These are phyloP conservation scores for Mylabris sibirica DNA, from an alignment of 2,888 invertebrate species.

Conservation along the genomic window DNA sequence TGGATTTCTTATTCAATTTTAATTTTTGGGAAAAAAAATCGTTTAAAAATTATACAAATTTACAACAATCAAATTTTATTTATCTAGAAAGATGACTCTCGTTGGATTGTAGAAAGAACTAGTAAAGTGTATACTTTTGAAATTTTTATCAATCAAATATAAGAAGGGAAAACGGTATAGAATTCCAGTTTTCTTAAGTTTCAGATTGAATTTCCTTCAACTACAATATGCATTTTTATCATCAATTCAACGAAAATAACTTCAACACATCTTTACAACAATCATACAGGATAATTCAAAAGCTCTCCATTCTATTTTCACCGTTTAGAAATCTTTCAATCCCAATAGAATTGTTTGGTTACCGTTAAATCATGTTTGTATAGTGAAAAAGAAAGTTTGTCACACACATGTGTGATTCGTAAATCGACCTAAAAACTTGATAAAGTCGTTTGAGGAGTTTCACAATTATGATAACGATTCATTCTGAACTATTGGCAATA, in stretches of 20 bases:
- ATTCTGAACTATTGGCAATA: conserved; percentile 18
- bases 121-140: conserved; percentile 3
- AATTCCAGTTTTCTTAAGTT: background rate
- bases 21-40: background rate
- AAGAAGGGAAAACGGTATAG: background rate
- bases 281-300: background rate
- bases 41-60: background rate
- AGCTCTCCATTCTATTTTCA: background rate
- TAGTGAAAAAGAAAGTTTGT: background rate
- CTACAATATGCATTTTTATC: conserved; percentile 3
- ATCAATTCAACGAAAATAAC: conserved; percentile 1
- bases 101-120: background rate
- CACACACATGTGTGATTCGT: background rate
- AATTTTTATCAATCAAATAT: conserved; percentile 1
- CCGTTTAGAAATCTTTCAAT: background rate
- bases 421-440: background rate
- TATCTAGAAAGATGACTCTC: background rate
- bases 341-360: background rate
- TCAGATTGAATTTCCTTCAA: background rate
- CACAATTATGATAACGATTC: conserved; percentile 19
- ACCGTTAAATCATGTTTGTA: background rate
- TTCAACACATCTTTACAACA: background rate
- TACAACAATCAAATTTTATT: background rate
- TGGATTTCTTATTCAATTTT: background rate
- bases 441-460: background rate